Conservation (phyloP, 1,140 invertebrate genomes). For the Notospermus geniculatus region DNA sequence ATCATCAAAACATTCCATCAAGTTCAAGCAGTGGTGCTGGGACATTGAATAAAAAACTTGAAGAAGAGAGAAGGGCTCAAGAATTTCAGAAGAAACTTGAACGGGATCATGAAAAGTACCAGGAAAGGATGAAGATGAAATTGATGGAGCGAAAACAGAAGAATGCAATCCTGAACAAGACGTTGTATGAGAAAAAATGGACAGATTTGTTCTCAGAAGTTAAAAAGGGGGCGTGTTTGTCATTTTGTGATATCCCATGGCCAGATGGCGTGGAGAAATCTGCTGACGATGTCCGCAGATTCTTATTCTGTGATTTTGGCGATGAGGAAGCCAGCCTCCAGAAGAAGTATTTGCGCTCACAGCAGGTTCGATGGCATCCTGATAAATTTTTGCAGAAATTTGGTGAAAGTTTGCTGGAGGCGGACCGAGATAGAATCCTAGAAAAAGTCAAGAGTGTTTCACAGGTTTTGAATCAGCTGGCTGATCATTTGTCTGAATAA, state of each 20-base stretch:
- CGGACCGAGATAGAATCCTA: slow-evolving; percentile 34
- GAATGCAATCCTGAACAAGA: slow-evolving; percentile 28
- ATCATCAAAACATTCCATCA: neutral
- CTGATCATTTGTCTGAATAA: neutral
- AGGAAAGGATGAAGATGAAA: slow-evolving; percentile 15
- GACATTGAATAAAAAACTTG: slow-evolving; percentile 8
- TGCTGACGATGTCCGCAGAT: slow-evolving; percentile 22
- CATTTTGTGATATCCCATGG: slow-evolving; percentile 42
- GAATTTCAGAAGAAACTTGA: slow-evolving; percentile 31
- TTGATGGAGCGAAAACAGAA: slow-evolving; percentile 17
- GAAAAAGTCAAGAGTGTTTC: slow-evolving; percentile 41
- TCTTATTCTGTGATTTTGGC: slow-evolving; percentile 33
- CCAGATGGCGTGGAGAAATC: slow-evolving; percentile 23
- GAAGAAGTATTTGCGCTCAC: slow-evolving; percentile 36
- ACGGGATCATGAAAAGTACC: slow-evolving; percentile 24
- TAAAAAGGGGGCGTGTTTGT: slow-evolving; percentile 14
- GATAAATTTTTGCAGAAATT: slow-evolving; percentile 49
- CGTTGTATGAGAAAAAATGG: slow-evolving; percentile 12
- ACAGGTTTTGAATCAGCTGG: slow-evolving; percentile 37
- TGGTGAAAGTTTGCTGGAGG: slow-evolving; percentile 27
- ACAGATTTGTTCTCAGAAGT: neutral
- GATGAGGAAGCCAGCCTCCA: slow-evolving; percentile 22
- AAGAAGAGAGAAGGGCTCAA: slow-evolving; percentile 15
- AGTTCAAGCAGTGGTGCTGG: too few species aligned
- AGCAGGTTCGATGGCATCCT: slow-evolving; percentile 48